Evolutionary conservation across 2,888 invertebrate genomes (phyloP), one percentile per base, ranked within the genome.

Genomic region (Xylocampa areola): DNA sequence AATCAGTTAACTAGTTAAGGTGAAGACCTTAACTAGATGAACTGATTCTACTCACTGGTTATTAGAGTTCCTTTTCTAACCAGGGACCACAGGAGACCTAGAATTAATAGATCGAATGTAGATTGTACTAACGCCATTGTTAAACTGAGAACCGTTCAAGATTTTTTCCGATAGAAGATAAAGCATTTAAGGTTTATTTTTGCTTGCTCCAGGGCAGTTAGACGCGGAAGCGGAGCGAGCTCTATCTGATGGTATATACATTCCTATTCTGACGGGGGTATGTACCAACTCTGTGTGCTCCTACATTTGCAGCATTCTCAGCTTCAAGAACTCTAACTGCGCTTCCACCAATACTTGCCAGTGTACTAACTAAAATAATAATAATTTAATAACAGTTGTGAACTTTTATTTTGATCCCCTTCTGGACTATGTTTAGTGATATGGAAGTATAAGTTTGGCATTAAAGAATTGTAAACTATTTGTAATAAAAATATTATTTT

Each of bases 311-410:
- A 32, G 32, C 7, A 0, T 40, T 1, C 50, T 71, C 4, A 55
- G 65, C 6, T 65, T 19, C 29, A 1, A 21, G 2, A 49, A 61
- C 1, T 73, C 69, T 14, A 17, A 11, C 8, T 73, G 73, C 27
- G 21, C 50, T 8, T 64, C 73, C 1, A 4, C 19, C 0, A 21
- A 23, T 0, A 40, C 40, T 2, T 65, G 58, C n/a, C 47, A 51
- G 10, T 65, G 71, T 16, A 53, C 16, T 10, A 37, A 37, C 7
- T 57, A 65, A 51, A 33, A 23, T 29, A 16, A 21, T 30, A 39
- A 33, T 13, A 0, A 27, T 32, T 33, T 39, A 33, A 3, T 3
- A 23, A 29, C 5, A 13, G 6, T 21, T 13, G 4, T 13, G 2
- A 16, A 19, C 14, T 36, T 29, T 0, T 2, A 0, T 23, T 4